These are phyloP conservation scores for Ectropis grisescens DNA, from an alignment of 1,140 invertebrate species.

Conservation along the genomic window DNA sequence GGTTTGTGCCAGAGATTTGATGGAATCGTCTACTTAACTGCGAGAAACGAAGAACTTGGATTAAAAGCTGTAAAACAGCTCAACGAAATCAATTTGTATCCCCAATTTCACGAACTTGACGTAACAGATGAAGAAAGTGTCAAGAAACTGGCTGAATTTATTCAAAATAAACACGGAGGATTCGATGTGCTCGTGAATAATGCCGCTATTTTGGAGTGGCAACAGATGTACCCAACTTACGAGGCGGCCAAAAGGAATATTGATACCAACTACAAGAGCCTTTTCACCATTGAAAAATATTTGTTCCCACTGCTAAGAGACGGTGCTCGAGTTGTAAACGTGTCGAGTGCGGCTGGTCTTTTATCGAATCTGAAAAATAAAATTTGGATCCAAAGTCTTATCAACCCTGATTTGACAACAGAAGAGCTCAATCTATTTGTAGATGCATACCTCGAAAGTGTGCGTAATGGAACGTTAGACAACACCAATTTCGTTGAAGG, in stretches of 20 bases:
- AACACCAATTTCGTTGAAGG: constrained; percentile 70
- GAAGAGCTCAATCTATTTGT: constrained; percentile 74
- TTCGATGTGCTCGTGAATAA: constrained; percentile 89
- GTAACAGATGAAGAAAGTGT: constrained; percentile 75
- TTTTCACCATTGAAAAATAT: constrained; percentile 73
- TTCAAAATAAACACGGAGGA: constrained; percentile 78
- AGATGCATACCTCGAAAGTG: constrained; percentile 75
- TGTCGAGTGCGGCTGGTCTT: constrained; percentile 79
- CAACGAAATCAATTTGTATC: constrained; percentile 62
- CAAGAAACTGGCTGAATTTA: constrained; percentile 68
- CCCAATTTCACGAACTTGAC: constrained; percentile 79
- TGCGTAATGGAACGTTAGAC: constrained; percentile 53
- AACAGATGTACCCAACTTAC: constrained; percentile 73
- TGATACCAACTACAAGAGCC: constrained; percentile 77
- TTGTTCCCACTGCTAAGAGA: constrained; percentile 79
- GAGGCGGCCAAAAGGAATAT: constrained; percentile 80
- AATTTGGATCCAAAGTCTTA: constrained; percentile 43
- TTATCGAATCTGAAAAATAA: constrained; percentile 72
- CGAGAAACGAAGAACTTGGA: constrained; percentile 72
- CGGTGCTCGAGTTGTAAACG: constrained; percentile 80
- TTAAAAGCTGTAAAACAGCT: constrained; percentile 71
- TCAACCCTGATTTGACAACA: constrained; percentile 59
- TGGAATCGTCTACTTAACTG: constrained; percentile 77
- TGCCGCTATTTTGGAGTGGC: constrained; percentile 82
- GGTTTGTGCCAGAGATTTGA: constrained; percentile 73